phyloP scores from a whole-genome alignment of 2,113 vertebrate genomes.

The Tenrec ecaudatus region DNA sequence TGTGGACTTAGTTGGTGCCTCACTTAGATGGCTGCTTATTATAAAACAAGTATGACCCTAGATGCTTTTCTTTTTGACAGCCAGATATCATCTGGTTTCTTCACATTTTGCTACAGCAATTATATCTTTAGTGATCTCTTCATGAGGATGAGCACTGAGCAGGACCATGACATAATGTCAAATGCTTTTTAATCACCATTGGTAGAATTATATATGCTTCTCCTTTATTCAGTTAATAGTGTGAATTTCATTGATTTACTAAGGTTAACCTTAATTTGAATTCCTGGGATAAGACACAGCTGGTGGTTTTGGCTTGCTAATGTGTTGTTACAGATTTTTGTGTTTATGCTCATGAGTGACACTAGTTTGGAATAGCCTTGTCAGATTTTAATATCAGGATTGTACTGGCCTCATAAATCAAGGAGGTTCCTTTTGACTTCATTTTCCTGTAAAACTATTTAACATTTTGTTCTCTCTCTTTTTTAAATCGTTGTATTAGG shows the following conservation, averaged over 20 bases:
- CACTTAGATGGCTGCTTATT: no score
- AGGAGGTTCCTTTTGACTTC: background rate
- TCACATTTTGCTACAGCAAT: no score
- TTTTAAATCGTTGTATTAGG: no score
- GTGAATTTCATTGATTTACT: no score
- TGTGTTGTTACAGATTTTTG: background rate
- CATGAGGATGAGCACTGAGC: no score
- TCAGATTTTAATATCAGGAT: background rate
- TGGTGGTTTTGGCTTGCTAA: background rate
- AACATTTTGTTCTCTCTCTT: no score
- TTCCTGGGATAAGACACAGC: background rate
- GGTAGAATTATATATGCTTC: background rate
- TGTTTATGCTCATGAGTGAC: background rate
- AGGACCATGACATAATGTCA: background rate
- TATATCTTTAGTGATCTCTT: no score
- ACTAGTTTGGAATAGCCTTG: background rate
- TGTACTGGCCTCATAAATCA: background rate
- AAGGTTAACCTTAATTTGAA: background rate
- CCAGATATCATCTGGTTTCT: no score
- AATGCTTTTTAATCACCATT: background rate
- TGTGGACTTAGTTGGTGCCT: no score
- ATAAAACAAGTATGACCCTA: no score
- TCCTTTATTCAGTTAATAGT: background rate
- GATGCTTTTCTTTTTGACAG: no score
- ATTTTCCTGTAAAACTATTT: constrained; percentile 9